Percentiles rank a stretch among this genome's conserved stretches.
Evolutionary conservation across 2,888 invertebrate genomes (phyloP).

Genomic region (Nipponacmea schrenckii): DNA sequence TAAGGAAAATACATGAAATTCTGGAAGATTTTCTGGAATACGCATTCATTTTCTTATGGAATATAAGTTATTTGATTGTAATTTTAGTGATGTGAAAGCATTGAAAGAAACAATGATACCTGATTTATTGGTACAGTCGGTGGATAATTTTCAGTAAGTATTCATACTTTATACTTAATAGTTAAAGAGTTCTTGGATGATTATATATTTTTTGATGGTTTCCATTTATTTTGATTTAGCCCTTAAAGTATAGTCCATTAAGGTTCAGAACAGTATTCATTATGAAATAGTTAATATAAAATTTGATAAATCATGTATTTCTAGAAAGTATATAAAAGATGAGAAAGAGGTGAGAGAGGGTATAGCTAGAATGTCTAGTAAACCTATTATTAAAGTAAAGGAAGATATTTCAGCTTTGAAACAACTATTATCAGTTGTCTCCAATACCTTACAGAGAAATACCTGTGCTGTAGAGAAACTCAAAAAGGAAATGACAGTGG

Average conservation of each 20-base stretch:
- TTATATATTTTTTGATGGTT: too few species aligned
- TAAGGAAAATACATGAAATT: too few species aligned
- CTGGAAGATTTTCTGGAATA: too few species aligned
- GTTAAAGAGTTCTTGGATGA: too few species aligned
- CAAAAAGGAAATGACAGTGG: constrained; percentile 79
- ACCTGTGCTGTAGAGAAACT: constrained; percentile 75
- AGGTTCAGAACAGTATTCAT: background rate
- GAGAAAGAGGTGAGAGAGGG: constrained; percentile 86
- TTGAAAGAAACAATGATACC: constrained; percentile 78
- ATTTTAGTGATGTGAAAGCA: constrained; percentile 68
- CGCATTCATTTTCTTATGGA: too few species aligned
- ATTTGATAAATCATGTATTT: constrained; percentile 27
- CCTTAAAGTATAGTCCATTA: constrained; percentile 75
- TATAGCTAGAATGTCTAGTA: constrained; percentile 78
- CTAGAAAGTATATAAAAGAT: constrained; percentile 81
- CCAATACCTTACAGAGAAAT: constrained; percentile 75
- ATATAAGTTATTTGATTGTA: background rate
- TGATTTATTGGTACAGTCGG: constrained; percentile 80
- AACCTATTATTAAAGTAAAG: constrained; percentile 75
- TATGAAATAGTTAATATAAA: too few species aligned
- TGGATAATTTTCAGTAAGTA: constrained; percentile 80
- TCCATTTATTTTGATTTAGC: too few species aligned
- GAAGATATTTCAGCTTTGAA: constrained; percentile 75
- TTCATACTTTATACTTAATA: background rate
- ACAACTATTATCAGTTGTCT: constrained; percentile 74